Evolutionary conservation across 2,113 vertebrate species (phyloP).

Genomic region (Lonchura striata): DNA sequence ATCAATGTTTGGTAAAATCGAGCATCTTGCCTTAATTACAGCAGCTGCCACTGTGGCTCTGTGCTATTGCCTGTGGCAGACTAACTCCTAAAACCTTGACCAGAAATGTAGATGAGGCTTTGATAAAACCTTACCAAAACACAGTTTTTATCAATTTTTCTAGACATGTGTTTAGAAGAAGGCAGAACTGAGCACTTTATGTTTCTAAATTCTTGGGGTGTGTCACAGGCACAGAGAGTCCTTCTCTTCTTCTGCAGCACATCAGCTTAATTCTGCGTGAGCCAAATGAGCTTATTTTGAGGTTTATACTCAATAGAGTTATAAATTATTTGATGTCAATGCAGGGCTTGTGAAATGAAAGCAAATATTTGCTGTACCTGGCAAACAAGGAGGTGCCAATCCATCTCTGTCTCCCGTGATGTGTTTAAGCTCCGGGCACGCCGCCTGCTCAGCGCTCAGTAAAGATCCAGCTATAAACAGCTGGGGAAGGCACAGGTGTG

Average conservation of each 20-base stretch:
- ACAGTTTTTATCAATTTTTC: background rate
- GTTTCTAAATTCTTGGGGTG: background rate
- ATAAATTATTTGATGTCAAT: background rate
- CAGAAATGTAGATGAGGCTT: background rate
- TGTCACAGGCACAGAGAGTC: rapidly evolving
- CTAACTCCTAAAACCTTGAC: background rate
- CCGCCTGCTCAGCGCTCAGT: background rate
- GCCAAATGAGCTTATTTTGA: background rate
- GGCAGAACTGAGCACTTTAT: background rate
- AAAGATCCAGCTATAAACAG: background rate
- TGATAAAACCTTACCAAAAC: background rate
- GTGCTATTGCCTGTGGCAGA: background rate
- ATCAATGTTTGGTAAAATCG: background rate
- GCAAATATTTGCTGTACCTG: background rate
- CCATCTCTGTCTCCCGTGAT: background rate
- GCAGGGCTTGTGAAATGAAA: background rate
- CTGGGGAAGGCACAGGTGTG: background rate
- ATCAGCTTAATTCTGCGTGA: background rate
- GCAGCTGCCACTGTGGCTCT: background rate
- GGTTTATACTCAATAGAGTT: background rate
- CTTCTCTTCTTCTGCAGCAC: background rate
- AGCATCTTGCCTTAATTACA: background rate
- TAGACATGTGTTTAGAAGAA: background rate
- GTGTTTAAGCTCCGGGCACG: background rate
- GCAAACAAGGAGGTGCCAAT: background rate